Conservation (phyloP, 2,888 invertebrate genomes). For the Priocnemis perturbator region DNA sequence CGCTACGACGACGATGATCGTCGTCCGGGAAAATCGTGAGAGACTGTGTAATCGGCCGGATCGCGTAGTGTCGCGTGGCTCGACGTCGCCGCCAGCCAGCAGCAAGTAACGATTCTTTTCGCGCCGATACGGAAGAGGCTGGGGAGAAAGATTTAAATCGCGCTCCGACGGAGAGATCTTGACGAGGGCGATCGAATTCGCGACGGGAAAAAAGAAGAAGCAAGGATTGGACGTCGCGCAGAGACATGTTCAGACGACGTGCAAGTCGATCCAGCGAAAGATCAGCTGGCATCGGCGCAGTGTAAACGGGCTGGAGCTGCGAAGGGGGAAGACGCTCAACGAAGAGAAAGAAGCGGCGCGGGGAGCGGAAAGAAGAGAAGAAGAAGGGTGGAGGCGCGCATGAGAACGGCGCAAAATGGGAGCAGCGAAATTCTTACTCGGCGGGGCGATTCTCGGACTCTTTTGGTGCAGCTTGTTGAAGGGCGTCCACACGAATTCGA, state of each 20-base stretch:
- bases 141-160: conserved; percentile 12
- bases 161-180: conserved; percentile 9
- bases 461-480: conserved; percentile 64
- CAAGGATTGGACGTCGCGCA: conserved; percentile 26
- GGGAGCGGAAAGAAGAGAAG: conserved; percentile 12
- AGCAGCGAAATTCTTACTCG: conserved; percentile 67
- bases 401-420: conserved; percentile 62
- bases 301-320: conserved; percentile 20
- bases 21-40: background rate
- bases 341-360: background rate
- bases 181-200: conserved; percentile 7
- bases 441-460: conserved; percentile 68
- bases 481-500: conserved; percentile 55
- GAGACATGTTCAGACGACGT: conserved; percentile 6
- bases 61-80: conserved; percentile 42
- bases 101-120: conserved; percentile 10
- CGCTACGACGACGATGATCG: no score
- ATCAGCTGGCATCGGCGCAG: conserved; percentile 16
- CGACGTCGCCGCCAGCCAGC: conserved; percentile 20
- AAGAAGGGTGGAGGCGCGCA: conserved; percentile 30
- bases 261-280: conserved; percentile 20
- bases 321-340: background rate
- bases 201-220: conserved; percentile 7
- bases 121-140: background rate
- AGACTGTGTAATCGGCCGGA: conserved; percentile 43